Evolutionary conservation across 23 tunicate genomes (phyloP).

Genomic region (Clavelina lepadiformis): DNA sequence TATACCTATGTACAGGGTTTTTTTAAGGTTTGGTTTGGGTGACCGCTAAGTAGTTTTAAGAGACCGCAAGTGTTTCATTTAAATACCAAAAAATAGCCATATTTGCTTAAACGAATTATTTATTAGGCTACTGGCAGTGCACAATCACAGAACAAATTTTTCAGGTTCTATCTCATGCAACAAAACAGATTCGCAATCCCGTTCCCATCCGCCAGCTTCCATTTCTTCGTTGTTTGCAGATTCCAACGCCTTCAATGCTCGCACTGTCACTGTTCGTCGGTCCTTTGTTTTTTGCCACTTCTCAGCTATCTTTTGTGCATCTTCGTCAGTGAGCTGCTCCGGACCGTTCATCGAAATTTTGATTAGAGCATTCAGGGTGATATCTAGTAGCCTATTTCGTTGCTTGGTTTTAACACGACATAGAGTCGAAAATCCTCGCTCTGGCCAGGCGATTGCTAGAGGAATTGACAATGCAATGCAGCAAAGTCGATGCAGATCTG

Average conservation of each 20-base stretch:
- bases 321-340: conserved; percentile 27
- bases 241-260: conserved; percentile 31
- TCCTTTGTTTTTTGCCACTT: conserved; percentile 39
- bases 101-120: background rate
- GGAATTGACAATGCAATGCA: conserved; percentile 41
- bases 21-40: conserved; percentile 12
- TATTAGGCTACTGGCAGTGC: conserved; percentile 6
- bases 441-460: conserved; percentile 26
- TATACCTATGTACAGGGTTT: too few relatives aligned
- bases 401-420: conserved; percentile 33
- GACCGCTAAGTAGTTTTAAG: conserved; percentile 13
- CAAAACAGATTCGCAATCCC: too few relatives aligned
- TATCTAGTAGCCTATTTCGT: conserved; percentile 26
- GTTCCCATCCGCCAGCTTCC: conserved; percentile 18
- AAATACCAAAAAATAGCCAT: conserved; percentile 6
- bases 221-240: conserved; percentile 25
- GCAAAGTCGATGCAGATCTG: conserved; percentile 38
- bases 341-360: conserved; percentile 32
- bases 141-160: conserved; percentile 17
- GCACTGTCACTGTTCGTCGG: conserved; percentile 31
- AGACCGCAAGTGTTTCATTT: conserved; percentile 14
- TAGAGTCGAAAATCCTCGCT: conserved; percentile 34
- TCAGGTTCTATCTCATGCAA: conserved; percentile 24
- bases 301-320: conserved; percentile 25
- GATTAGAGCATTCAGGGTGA: conserved; percentile 33